Evolutionary conservation across 2,888 invertebrate genomes (phyloP), one percentile per base, ranked within the genome.

Genomic region (Lasioglossum marginatum): DNA sequence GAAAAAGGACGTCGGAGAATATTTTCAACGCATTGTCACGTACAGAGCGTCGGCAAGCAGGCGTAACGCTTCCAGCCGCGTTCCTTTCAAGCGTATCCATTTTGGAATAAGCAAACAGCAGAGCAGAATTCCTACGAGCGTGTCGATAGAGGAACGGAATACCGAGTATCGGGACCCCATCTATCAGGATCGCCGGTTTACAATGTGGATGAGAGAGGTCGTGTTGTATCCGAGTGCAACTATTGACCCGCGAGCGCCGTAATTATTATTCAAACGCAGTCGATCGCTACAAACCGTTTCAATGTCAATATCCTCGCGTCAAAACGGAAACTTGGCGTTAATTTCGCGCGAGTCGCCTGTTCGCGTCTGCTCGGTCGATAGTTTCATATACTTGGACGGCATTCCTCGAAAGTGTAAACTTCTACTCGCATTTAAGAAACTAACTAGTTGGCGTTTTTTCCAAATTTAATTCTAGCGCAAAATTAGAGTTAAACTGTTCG

Each of bases 221-320:
- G n/a, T 66, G 75, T 77, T 52, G 37, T 75, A 60, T 52, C 43
- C 77, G 52, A 81, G 81, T 63, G 81, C 52, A 16, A 34, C 23
- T 81, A 81, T 81, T 81, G 85, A 85, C 77, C 81, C 66, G n/a
- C n/a, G 60, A 81, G 57, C 85, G 79, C 63, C 57, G 77, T 77
- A 84, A 84, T 85, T 84, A 85, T 84, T 84, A 84, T 84, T 81
- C 77, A 37, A 27, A 6, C 19, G 45, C 37, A 31, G 73, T 40
- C 74, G 70, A 74, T 63, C 40, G 83, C 4, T 8, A 70, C 12
- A 43, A 45, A 63, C 27, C 43, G 60, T 79, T 63, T 63, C 57
- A 23, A 34, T 79, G 43, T 60, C 43, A 45, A 74, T 48, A 48
- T 63, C 74, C 45, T 37, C 43, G 31, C 52, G 19, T 5, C 8